Base-by-base conservation (phyloP, 1,140 invertebrate species). In the Mamestra configurata region DNA sequence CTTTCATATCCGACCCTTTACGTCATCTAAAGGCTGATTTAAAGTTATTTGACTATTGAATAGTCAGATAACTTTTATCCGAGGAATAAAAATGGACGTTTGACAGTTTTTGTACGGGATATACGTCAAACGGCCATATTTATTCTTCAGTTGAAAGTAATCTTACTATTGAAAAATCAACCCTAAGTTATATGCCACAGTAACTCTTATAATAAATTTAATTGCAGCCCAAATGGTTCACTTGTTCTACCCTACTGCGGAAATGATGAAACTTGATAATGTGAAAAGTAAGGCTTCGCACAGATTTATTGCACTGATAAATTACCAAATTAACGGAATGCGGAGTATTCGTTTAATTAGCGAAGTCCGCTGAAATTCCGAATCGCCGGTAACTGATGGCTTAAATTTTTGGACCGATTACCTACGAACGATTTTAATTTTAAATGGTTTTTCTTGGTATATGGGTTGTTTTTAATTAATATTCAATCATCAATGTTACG, bases 181-280 rank as follows among this genome's bases (percentile, higher is more conserved):
- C n/a, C n/a, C n/a, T n/a, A 40, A 40, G 8, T 7, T 40, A 31
- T 40, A 40, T 10, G 37, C 31, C 3, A 22, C 20, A 53, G 51
- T 53, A 43, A 22, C 18, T 43, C 20, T 27, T 43, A 27, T 71
- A 35, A 71, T 53, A 8, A 7, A 53, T 53, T 70, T 31, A 35
- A 71, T 71, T 71, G 27, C 68, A 53, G 22, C n/a, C 43, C n/a
- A 71, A 71, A 53, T 24, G 40, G 22, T 49, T 46, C 35, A 43
- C 64, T 68, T 68, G 20, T 70, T 64, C 43, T 51, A 49, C 1
- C 15, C 40, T 20, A 68, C 20, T 68, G 4, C 43, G 66, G 43
- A 70, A 70, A 77, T 64, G 27, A 66, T 77, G 37, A 55, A 77
- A 66, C 46, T 68, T 77, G 31, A 68, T 68, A 77, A 77, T 77